Percentiles rank a stretch among this genome's conserved stretches.
These are phyloP conservation scores for Crotophaga sulcirostris DNA, from an alignment of 2,113 vertebrate species.

Conservation along the genomic window DNA sequence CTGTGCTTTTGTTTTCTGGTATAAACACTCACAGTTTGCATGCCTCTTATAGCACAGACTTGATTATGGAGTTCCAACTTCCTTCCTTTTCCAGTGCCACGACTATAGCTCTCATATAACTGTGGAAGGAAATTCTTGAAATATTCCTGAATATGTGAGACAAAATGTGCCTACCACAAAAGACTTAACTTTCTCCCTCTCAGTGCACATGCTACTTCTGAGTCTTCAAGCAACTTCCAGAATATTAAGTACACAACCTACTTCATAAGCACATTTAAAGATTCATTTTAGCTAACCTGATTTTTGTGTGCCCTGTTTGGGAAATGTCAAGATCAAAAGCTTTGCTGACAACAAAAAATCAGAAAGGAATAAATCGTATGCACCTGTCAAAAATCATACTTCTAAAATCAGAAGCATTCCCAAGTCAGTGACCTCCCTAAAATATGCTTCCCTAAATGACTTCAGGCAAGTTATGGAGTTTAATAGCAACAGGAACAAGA, in stretches of 20 bases:
- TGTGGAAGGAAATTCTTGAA: not conserved
- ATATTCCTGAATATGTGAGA: fast-evolving
- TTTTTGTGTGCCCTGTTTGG: not conserved
- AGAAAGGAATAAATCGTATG: not conserved
- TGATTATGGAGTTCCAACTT: not conserved
- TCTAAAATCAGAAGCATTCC: not conserved
- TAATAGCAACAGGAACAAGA: not conserved
- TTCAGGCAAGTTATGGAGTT: not conserved
- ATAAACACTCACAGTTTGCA: not conserved
- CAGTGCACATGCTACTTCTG: not conserved
- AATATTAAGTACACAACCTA: not conserved
- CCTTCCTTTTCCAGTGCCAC: not conserved
- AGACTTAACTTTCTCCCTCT: not conserved
- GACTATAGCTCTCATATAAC: not conserved
- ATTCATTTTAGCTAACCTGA: not conserved
- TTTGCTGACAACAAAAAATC: not conserved
- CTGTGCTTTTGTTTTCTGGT: not conserved
- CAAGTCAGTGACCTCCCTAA: not conserved
- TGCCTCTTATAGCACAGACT: not conserved
- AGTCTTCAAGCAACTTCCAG: not conserved
- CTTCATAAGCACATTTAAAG: not conserved
- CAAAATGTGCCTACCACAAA: not conserved
- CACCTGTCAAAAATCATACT: not conserved
- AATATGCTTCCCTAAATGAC: not conserved
- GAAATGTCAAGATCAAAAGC: not conserved